Conservation (phyloP, 64 coral and sea anemone species). For the Pachyseris speciosa region DNA sequence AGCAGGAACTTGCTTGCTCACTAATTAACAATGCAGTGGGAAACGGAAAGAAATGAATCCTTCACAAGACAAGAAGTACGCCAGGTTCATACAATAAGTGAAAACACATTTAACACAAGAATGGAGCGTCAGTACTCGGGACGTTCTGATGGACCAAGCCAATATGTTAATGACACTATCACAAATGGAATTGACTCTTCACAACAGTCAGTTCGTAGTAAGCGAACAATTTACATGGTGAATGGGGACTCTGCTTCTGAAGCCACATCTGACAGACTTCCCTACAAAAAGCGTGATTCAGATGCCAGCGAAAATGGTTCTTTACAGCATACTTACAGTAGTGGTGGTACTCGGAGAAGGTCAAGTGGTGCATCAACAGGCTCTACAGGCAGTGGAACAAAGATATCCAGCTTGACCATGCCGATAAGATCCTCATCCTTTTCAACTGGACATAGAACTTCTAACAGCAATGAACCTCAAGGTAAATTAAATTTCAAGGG, state of each 20-base stretch:
- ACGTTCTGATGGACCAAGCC: background rate
- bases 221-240: slow-evolving; percentile 66
- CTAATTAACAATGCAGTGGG: slow-evolving; percentile 35
- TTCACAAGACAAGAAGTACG: slow-evolving; percentile 81
- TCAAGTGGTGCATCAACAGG: slow-evolving; percentile 26
- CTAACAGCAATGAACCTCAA: slow-evolving; percentile 46
- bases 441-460: slow-evolving; percentile 37
- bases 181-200: slow-evolving; percentile 31
- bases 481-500: slow-evolving; percentile 54
- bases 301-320: slow-evolving; percentile 16
- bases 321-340: slow-evolving; percentile 49
- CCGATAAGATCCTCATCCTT: slow-evolving; percentile 72
- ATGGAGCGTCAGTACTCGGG: slow-evolving; percentile 60
- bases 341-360: slow-evolving; percentile 43
- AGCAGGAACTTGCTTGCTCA: background rate
- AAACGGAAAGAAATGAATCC: slow-evolving; percentile 56
- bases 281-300: slow-evolving; percentile 2
- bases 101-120: slow-evolving; percentile 26
- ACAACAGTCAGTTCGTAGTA: slow-evolving; percentile 3
- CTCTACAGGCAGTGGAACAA: slow-evolving; percentile 33
- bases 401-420: slow-evolving; percentile 85
- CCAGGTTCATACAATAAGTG: slow-evolving; percentile 76
- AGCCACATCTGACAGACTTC: background rate
- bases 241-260: slow-evolving; percentile 58
- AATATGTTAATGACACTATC: background rate